Conservation (phyloP, 2,113 vertebrate genomes). For the Lepisosteus osseus region DNA sequence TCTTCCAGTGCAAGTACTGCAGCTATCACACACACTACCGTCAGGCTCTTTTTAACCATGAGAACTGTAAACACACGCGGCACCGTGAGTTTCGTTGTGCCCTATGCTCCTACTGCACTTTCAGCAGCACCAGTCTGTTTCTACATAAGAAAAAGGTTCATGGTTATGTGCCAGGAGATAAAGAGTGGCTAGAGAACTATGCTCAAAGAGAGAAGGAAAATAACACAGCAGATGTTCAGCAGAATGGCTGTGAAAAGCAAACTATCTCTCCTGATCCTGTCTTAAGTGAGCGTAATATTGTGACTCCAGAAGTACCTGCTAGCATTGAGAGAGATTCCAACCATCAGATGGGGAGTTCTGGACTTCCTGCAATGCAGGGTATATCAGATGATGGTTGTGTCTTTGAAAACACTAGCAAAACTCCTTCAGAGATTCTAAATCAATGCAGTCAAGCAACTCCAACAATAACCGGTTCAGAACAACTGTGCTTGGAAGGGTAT, state of each 20-base stretch:
- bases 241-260: conserved; percentile 43
- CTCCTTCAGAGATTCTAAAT: not conserved
- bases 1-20: conserved; percentile 87
- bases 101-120: conserved; percentile 84
- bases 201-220: conserved; percentile 76
- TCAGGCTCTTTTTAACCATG: conserved; percentile 87
- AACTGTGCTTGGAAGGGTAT: not conserved
- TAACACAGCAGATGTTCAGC: conserved; percentile 38
- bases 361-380: not conserved
- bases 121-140: conserved; percentile 91
- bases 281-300: not conserved
- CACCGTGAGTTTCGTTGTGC: conserved; percentile 83
- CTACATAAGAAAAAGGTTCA: conserved; percentile 92
- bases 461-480: conserved; percentile 6
- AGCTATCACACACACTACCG: conserved; percentile 85
- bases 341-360: not conserved
- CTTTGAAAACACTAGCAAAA: not conserved
- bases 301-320: not conserved
- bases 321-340: not conserved
- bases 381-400: not conserved
- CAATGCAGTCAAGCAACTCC: not conserved
- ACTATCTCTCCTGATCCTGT: not conserved
- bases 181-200: conserved; percentile 79
- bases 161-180: conserved; percentile 86
- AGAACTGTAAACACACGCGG: conserved; percentile 94